Conservation (phyloP, 2,888 invertebrate species). For the Hydrotaea diabolus region DNA sequence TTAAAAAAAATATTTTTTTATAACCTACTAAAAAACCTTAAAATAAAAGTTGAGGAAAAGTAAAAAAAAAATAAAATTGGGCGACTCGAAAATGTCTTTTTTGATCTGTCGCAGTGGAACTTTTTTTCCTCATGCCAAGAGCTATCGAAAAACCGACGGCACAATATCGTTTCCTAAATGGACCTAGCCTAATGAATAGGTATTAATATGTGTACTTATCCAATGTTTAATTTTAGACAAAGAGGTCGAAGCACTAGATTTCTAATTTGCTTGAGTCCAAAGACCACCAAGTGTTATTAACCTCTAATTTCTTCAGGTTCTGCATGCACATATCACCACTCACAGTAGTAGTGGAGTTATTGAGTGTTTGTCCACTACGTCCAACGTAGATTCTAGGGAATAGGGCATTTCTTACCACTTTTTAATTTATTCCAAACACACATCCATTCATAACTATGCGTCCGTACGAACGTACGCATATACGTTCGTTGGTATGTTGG, state of each 20-base stretch:
- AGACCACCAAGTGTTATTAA: conserved; percentile 27
- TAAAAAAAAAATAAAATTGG: too few species aligned
- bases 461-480: neutral
- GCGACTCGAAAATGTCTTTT: too few species aligned
- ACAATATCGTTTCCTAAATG: too few species aligned
- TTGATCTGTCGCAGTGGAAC: too few species aligned
- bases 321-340: neutral
- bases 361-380: neutral
- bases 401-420: conserved; percentile 28
- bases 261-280: conserved; percentile 18
- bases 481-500: neutral
- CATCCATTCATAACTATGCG: conserved; percentile 44
- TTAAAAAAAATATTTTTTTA: too few species aligned
- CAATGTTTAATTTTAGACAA: neutral
- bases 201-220: too few species aligned
- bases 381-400: conserved; percentile 16
- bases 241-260: conserved; percentile 20
- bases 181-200: too few species aligned
- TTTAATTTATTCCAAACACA: conserved; percentile 63
- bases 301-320: conserved; percentile 15
- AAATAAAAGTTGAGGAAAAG: too few species aligned
- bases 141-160: too few species aligned
- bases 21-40: too few species aligned
- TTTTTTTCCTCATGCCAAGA: too few species aligned
- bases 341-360: too few species aligned